Percentiles rank a stretch among this genome's conserved stretches.
phyloP scores from a whole-genome alignment of 2,888 invertebrate genomes.

The Ectemnius continuus region DNA sequence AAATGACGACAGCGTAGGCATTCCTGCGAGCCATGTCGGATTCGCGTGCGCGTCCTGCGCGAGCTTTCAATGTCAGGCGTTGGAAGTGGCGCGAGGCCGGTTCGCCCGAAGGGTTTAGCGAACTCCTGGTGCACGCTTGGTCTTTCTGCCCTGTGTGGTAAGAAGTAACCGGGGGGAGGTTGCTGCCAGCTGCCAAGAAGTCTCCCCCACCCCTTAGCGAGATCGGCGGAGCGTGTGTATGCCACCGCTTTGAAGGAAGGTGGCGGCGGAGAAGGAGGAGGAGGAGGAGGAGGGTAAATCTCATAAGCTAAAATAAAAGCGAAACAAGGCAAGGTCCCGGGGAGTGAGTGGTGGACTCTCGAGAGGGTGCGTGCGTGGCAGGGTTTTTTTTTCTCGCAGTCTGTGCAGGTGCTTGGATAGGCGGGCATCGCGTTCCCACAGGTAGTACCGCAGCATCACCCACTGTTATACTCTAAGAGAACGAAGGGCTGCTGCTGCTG shows the following conservation, averaged over 20 bases:
- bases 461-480: too few relatives aligned
- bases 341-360: conserved; percentile 50
- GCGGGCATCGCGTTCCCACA: conserved; percentile 58
- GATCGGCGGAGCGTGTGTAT: conserved; percentile 3
- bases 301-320: conserved; percentile 75
- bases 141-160: conserved; percentile 44
- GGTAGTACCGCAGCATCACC: conserved; percentile 49
- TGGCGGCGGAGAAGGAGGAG: conserved; percentile 48
- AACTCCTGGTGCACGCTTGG: conserved; percentile 21
- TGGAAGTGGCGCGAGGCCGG: conserved; percentile 38
- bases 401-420: conserved; percentile 63
- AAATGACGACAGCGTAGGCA: too few relatives aligned
- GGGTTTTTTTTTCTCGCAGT: conserved; percentile 62
- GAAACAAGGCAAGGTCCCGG: conserved; percentile 65
- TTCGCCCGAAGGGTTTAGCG: conserved; percentile 3
- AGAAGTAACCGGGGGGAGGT: conserved; percentile 39
- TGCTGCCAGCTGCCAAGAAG: conserved; percentile 54
- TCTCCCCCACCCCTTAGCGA: conserved; percentile 26
- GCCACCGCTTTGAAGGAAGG: conserved; percentile 20
- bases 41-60: too few relatives aligned
- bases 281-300: conserved; percentile 59
- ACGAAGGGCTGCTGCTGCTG: too few relatives aligned
- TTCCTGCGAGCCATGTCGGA: too few relatives aligned
- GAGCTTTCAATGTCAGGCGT: conserved; percentile 21
- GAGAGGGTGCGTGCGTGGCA: conserved; percentile 51